Base-by-base conservation (phyloP, 2,113 vertebrate genomes). In the Otocyon megalotis region DNA sequence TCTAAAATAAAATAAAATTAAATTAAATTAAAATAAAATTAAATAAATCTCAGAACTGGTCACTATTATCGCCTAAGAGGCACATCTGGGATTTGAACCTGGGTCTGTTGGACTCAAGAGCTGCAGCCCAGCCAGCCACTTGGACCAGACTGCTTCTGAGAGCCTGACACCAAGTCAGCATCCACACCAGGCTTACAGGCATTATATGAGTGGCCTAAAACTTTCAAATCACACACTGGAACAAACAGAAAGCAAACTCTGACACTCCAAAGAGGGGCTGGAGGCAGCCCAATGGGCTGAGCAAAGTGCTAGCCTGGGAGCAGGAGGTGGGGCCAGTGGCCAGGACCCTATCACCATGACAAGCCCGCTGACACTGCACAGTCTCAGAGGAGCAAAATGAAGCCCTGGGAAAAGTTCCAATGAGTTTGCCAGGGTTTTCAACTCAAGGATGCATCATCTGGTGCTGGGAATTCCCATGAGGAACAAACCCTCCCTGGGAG, bases 281-380 rank as follows among this genome's bases (percentile, higher is more conserved):
- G 30, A 7, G 1, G 14, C 3, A 50, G 71, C 14, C 80, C 0
- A 0, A 9, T 0, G 19, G 53, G n/a, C 8, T 9, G 9, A 58
- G 30, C 20, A 3, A 6, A 50, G 65, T 0, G 0, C 48, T 17
- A 56, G 4, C 30, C 48, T 1, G 13, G 62, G 22, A 53, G 62
- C 13, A 19, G 22, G 11, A 15, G n/a, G 43, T 2, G 56, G 0
- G 4, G 81, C 74, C 43, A 43, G 43, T 7, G 35, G 58, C 65
- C 6, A 20, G 6, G 56, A 28, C 3, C 8, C 12, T 50, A 4
- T 58, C 26, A 2, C 72, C 63, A 1, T 5, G 48, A 60, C 10
- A 85, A 35, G 71, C 24, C 0, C 6, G 28, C 32, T 11, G 63
- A n/a, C 54, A 19, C 15, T 5, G 0, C 19, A 10, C 24, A 9